phyloP scores from a whole-genome alignment of 2,797 vertebrate genomes.

The Pelochelys cantorii region DNA sequence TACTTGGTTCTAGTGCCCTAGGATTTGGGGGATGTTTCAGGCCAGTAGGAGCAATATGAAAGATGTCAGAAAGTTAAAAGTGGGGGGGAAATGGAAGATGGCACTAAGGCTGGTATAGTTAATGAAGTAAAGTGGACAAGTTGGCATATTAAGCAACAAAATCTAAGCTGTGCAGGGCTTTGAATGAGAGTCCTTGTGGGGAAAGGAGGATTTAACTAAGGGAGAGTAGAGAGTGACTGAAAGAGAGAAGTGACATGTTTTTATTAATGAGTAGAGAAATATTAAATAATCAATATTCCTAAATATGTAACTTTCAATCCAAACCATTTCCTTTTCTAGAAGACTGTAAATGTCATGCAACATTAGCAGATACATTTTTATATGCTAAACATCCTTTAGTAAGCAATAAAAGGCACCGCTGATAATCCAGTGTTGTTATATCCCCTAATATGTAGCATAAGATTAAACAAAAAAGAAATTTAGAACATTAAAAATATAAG shows the following conservation, averaged over 20 bases:
- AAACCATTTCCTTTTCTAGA: slow-evolving; percentile 16
- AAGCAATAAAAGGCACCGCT: background rate
- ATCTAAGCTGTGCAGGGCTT: background rate
- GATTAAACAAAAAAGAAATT: background rate
- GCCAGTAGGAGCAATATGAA: background rate
- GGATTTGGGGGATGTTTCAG: background rate
- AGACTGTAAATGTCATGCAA: background rate
- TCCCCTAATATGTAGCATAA: background rate
- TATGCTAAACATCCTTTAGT: background rate
- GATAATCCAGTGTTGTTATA: background rate
- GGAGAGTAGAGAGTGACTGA: slow-evolving; percentile 43
- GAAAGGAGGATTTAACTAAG: slow-evolving; percentile 11
- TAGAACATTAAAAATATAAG: background rate
- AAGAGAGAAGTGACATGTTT: slow-evolving; percentile 38
- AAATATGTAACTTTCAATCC: background rate
- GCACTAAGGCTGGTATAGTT: background rate
- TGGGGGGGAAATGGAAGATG: background rate
- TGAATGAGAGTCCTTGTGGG: background rate
- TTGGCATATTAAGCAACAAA: background rate
- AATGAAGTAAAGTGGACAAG: background rate
- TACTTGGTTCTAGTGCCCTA: background rate
- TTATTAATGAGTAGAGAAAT: slow-evolving; percentile 2
- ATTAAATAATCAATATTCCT: slow-evolving; percentile 19
- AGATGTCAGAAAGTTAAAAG: slow-evolving; percentile 13
- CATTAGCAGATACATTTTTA: background rate